Base-by-base conservation (phyloP, 2,888 invertebrate genomes). In the Pheosia gnoma region DNA sequence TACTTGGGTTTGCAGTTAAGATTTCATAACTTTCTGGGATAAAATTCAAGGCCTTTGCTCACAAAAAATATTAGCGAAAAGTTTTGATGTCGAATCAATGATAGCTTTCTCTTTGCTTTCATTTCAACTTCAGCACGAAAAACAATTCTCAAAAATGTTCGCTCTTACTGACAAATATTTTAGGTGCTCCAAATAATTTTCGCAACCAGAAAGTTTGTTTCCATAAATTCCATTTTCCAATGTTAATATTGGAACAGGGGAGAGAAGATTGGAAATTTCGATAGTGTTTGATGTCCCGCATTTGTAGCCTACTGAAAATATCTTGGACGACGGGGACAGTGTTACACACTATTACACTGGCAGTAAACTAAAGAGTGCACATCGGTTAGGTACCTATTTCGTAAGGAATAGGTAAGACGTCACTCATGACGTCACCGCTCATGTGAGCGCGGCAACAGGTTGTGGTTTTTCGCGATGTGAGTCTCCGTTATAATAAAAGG, bases 181-280 rank as follows among this genome's bases (percentile, higher is more conserved):
- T 9, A 3, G 51, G 51, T 51, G 13, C 25, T 13, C 25, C 3
- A 3, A 51, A 25, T 51, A 25, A 25, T 25, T 13, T 25, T 25
- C 25, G 51, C 5, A 13, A 25, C 25, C 4, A 43, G 13, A 51
- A 11, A 25, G 8, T 51, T 25, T 37, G 2, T 53, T 37, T 53
- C 53, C 36, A 53, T 53, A 37, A 53, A 51, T 37, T 53, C 7
- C 9, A 37, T 53, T 53, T 37, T 38, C 37, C 10, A 38, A 37
- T 53, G 53, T 53, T 53, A 53, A 53, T 53, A 38, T 53, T 53
- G 37, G 53, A 9, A 9, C 52, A n/a, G n/a, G 36, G 36, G 4
- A 38, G 37, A 37, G 53, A 10, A 53, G 3, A 38, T 53, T 37
- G 37, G 6, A 38, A 53, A 11, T 37, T 10, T 25, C 36, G 25